Conservation (phyloP, 2,113 vertebrate species). For the rat (Rattus norvegicus) region DNA sequence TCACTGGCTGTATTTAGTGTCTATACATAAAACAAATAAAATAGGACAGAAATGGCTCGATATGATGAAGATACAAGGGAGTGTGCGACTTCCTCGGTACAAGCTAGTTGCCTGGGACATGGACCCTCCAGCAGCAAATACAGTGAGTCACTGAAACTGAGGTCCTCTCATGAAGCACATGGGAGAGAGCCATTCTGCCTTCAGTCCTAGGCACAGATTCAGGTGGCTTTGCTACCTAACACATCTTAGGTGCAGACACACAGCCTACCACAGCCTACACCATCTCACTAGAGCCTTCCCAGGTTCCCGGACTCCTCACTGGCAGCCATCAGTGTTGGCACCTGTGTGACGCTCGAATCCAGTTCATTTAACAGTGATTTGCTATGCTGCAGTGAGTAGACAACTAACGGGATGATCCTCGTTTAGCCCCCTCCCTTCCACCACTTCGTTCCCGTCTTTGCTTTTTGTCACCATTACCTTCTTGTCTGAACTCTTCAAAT, state of each 20-base stretch:
- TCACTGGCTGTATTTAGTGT: not conserved
- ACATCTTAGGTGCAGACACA: not conserved
- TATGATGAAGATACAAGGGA: no score
- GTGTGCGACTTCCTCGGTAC: not conserved
- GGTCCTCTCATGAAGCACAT: not conserved
- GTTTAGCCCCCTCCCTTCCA: not conserved
- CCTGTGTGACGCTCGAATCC: not conserved
- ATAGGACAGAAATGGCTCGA: not conserved
- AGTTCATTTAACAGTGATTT: not conserved
- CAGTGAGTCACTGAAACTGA: not conserved
- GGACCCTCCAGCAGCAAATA: not conserved
- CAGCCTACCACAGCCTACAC: not conserved
- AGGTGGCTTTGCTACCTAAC: not conserved
- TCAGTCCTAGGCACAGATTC: not conserved
- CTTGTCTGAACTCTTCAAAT: not conserved
- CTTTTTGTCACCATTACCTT: not conserved
- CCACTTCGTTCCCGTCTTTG: no score
- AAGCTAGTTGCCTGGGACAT: not conserved
- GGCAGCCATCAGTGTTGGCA: not conserved
- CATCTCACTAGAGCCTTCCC: not conserved
- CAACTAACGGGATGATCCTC: not conserved
- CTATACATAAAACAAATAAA: no score
- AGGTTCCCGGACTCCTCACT: not conserved
- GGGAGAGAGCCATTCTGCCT: not conserved
- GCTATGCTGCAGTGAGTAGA: not conserved